These are phyloP conservation scores for Hymenochirus boettgeri DNA, from an alignment of 2,113 vertebrate species.

Conservation along the genomic window DNA sequence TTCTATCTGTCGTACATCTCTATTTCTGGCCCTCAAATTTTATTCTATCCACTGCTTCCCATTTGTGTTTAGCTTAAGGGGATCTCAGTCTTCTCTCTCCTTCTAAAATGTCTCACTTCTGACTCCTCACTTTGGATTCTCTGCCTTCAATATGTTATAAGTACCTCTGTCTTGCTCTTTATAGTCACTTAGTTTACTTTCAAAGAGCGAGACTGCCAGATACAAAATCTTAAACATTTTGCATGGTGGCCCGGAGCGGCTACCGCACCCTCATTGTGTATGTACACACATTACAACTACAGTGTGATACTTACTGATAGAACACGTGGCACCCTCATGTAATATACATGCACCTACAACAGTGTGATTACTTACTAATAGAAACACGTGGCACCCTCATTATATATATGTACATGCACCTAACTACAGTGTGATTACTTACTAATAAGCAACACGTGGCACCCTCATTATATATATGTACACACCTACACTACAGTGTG, in stretches of 20 bases:
- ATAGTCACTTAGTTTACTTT: neutral
- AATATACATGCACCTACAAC: too few species aligned
- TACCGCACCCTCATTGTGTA: neutral
- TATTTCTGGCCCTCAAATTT: neutral
- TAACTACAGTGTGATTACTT: too few species aligned
- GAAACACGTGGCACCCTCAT: too few species aligned
- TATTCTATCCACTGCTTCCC: neutral
- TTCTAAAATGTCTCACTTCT: conserved; percentile 3
- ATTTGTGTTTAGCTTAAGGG: conserved; percentile 3
- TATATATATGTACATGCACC: too few species aligned
- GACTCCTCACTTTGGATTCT: neutral
- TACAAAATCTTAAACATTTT: neutral
- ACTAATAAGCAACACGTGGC: too few species aligned
- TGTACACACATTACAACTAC: too few species aligned
- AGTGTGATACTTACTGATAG: too few species aligned
- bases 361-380: too few species aligned
- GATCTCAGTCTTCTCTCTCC: neutral
- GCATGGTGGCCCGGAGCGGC: too few species aligned
- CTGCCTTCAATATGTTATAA: conserved; percentile 1
- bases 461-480: too few species aligned
- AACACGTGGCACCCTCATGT: too few species aligned
- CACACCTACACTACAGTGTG: too few species aligned
- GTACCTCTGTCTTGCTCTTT: neutral
- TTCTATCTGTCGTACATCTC: neutral
- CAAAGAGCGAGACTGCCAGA: neutral